Conservation (phyloP, 1,140 invertebrate species). For the Euwallacea similis region DNA sequence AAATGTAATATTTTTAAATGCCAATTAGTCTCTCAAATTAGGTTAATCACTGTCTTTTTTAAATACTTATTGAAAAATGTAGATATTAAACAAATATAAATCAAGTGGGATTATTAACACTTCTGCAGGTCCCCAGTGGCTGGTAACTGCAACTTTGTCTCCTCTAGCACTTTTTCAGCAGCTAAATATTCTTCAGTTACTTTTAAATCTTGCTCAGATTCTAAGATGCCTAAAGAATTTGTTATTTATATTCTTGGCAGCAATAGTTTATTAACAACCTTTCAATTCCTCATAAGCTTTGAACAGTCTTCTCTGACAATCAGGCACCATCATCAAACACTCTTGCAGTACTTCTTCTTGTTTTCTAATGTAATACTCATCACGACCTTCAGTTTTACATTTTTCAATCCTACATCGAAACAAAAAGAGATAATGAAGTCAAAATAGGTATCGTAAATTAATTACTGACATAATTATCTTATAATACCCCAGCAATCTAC, state of each 20-base stretch:
- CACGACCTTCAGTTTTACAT: constrained; percentile 71
- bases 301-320: constrained; percentile 76
- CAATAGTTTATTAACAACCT: constrained; percentile 41
- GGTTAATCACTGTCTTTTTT: too few relatives aligned
- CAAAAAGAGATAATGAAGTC: background rate
- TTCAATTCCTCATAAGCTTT: constrained; percentile 78
- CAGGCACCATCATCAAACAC: constrained; percentile 86
- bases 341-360: constrained; percentile 88
- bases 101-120: constrained; percentile 32
- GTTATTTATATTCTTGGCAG: background rate
- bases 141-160: constrained; percentile 67
- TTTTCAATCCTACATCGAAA: constrained; percentile 66
- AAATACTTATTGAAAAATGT: too few relatives aligned
- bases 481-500: too few relatives aligned
- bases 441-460: too few relatives aligned
- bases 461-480: too few relatives aligned
- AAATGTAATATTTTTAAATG: background rate
- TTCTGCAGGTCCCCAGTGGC: constrained; percentile 49
- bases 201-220: constrained; percentile 74
- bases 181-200: constrained; percentile 72
- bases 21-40: background rate
- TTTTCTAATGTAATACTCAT: constrained; percentile 82
- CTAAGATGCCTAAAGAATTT: constrained; percentile 58
- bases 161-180: constrained; percentile 69
- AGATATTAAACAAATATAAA: too few relatives aligned